phyloP scores from a whole-genome alignment of 2,888 invertebrate species.

The Melieria picta region DNA sequence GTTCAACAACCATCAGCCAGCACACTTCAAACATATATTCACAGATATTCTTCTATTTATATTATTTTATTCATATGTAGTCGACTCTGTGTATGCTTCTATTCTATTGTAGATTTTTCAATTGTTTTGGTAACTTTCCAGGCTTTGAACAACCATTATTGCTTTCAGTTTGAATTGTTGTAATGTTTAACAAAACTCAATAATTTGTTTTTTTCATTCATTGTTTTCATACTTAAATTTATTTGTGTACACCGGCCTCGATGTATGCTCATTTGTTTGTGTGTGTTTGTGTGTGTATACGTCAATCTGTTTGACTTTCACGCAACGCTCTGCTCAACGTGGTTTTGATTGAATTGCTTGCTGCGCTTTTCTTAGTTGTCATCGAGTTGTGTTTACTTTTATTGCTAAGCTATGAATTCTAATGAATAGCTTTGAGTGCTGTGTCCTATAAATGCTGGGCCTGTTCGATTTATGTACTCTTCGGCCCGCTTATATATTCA shows the following conservation, averaged over 20 bases:
- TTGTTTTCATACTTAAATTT: not conserved
- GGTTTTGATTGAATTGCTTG: not conserved
- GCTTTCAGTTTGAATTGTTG: slow-evolving; percentile 13
- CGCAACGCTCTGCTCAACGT: not conserved
- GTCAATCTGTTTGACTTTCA: not conserved
- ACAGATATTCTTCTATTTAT: not conserved
- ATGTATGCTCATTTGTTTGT: not conserved
- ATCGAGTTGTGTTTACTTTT: too few species aligned
- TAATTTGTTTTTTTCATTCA: not conserved
- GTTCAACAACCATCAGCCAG: not conserved
- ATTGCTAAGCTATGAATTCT: too few species aligned
- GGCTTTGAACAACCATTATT: slow-evolving; percentile 25
- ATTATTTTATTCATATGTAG: slow-evolving; percentile 13
- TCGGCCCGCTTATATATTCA: too few species aligned
- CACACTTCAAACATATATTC: not conserved
- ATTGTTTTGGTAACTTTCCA: not conserved
- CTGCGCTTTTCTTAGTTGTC: not conserved
- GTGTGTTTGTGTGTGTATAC: not conserved
- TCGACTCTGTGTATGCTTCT: not conserved
- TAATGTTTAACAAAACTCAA: not conserved
- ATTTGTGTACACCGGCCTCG: not conserved
- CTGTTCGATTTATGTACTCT: too few species aligned
- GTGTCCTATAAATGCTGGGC: too few species aligned
- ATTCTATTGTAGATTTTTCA: not conserved
- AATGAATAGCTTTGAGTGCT: too few species aligned